Evolutionary conservation across 2,797 vertebrate species (phyloP).

Genomic region (Gouania willdenowi): DNA sequence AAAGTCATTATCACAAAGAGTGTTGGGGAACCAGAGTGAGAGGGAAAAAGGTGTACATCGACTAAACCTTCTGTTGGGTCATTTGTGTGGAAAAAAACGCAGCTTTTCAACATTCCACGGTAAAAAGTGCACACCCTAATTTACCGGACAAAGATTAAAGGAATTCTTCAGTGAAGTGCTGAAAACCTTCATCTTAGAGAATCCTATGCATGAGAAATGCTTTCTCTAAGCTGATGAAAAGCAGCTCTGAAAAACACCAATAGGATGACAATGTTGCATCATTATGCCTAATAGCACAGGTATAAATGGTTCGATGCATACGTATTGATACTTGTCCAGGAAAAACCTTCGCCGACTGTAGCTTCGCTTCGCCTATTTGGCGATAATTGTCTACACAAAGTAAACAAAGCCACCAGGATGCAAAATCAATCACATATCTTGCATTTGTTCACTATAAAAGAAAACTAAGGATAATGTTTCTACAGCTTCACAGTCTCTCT

Average conservation of each 20-base stretch:
- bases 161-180: not conserved
- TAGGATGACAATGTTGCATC: slow-evolving; percentile 25
- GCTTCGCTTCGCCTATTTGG: slow-evolving; percentile 35
- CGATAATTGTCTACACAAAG: slow-evolving; percentile 46
- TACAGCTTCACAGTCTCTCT: too few species aligned
- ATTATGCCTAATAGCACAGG: slow-evolving; percentile 41
- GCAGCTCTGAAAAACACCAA: slow-evolving; percentile 9
- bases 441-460: too few species aligned
- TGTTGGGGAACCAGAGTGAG: too few species aligned
- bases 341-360: slow-evolving; percentile 33
- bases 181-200: not conserved
- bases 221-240: slow-evolving; percentile 30
- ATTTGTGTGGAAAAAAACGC: too few species aligned
- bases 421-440: slow-evolving; percentile 54
- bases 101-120: too few species aligned
- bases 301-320: slow-evolving; percentile 26
- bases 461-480: too few species aligned
- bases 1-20: too few species aligned
- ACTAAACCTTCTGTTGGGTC: too few species aligned
- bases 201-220: slow-evolving; percentile 1
- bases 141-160: slow-evolving; percentile 9
- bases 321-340: slow-evolving; percentile 39
- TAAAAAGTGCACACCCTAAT: slow-evolving; percentile 11
- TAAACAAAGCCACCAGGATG: slow-evolving; percentile 35
- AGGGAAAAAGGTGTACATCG: too few species aligned